These are phyloP conservation scores for Argyresthia albistria DNA, from an alignment of 2,888 invertebrate species.

Conservation along the genomic window DNA sequence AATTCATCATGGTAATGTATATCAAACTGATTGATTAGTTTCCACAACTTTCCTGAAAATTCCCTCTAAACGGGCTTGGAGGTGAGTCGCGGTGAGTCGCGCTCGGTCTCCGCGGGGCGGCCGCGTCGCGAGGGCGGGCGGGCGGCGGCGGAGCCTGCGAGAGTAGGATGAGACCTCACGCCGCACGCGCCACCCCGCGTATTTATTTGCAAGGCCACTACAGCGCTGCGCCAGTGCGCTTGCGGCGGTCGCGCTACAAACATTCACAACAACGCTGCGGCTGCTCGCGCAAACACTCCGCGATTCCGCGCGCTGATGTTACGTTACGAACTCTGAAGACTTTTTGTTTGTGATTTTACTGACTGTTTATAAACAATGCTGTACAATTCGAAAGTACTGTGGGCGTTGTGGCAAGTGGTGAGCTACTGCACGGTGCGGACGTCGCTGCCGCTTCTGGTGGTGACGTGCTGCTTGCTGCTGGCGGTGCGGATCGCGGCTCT, in stretches of 20 bases:
- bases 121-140: slow-evolving; percentile 13
- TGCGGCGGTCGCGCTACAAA: slow-evolving; percentile 59
- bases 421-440: slow-evolving; percentile 52
- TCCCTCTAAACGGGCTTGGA: too few relatives aligned
- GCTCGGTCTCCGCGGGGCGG: background rate
- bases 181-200: slow-evolving; percentile 43
- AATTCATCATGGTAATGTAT: too few relatives aligned
- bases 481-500: slow-evolving; percentile 56
- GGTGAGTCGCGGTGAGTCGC: background rate
- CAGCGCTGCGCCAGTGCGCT: slow-evolving; percentile 64
- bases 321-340: slow-evolving; percentile 15
- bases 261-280: slow-evolving; percentile 33
- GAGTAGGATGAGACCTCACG: slow-evolving; percentile 51
- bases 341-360: background rate
- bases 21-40: too few relatives aligned
- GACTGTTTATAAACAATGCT: slow-evolving; percentile 29
- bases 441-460: slow-evolving; percentile 56
- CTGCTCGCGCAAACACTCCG: slow-evolving; percentile 31
- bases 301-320: slow-evolving; percentile 50
- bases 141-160: slow-evolving; percentile 39
- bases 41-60: too few relatives aligned
- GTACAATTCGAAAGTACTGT: slow-evolving; percentile 64
- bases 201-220: slow-evolving; percentile 72
- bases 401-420: slow-evolving; percentile 62
- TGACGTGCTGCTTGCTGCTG: slow-evolving; percentile 59